Percentiles rank a stretch among this genome's conserved stretches.
phyloP scores from a whole-genome alignment of 2,888 invertebrate species.

The Spicauda simplicius region DNA sequence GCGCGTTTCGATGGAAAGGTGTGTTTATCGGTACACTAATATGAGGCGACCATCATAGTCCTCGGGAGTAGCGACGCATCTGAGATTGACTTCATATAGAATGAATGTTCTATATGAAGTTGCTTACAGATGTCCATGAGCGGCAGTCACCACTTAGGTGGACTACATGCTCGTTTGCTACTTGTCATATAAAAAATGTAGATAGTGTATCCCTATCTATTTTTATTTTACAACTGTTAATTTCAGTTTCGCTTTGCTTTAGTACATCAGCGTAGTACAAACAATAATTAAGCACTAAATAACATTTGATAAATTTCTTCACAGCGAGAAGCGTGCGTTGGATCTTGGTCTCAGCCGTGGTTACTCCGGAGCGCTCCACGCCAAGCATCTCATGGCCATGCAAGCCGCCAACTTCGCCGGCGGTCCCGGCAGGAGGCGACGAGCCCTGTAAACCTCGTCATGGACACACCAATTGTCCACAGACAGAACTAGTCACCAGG shows the following conservation, averaged over 20 bases:
- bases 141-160: too few relatives aligned
- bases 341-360: conserved; percentile 95
- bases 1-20: too few relatives aligned
- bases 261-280: background rate
- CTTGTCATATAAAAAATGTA: too few relatives aligned
- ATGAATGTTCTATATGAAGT: too few relatives aligned
- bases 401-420: conserved; percentile 95
- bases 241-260: background rate
- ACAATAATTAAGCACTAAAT: background rate
- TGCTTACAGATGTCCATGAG: too few relatives aligned
- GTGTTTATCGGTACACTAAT: too few relatives aligned
- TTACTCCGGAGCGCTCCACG: conserved; percentile 94
- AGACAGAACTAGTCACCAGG: conserved; percentile 16
- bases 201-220: too few relatives aligned
- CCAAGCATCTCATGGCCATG: conserved; percentile 95
- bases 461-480: conserved; percentile 30
- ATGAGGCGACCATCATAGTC: too few relatives aligned
- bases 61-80: too few relatives aligned
- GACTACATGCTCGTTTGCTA: too few relatives aligned
- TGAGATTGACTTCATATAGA: too few relatives aligned
- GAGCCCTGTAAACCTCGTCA: conserved; percentile 54
- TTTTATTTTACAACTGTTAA: background rate
- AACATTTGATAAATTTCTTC: conserved; percentile 44
- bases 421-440: conserved; percentile 94
- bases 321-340: conserved; percentile 93